Percentiles rank a stretch among this genome's conserved stretches.
Conservation (phyloP, 2,113 vertebrate genomes). For the Mustela lutreola region DNA sequence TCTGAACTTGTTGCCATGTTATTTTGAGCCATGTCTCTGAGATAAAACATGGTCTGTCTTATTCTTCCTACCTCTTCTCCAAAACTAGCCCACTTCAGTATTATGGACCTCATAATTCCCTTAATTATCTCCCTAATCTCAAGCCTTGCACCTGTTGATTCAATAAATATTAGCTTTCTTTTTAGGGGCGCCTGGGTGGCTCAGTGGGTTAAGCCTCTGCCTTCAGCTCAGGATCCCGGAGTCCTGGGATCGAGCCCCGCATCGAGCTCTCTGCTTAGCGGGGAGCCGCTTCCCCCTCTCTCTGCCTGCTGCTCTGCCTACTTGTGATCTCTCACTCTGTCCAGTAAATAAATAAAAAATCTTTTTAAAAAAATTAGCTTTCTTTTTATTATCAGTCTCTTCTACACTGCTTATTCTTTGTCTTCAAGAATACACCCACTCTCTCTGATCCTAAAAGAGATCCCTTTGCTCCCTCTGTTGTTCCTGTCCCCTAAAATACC, state of each 20-base stretch:
- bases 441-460: background rate
- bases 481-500: background rate
- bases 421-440: background rate
- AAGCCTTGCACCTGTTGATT: background rate
- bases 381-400: background rate
- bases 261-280: too few relatives aligned
- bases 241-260: too few relatives aligned
- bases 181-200: too few relatives aligned
- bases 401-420: background rate
- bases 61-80: background rate
- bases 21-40: conserved; percentile 48
- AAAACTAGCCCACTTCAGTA: background rate
- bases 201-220: too few relatives aligned
- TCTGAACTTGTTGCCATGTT: conserved; percentile 6
- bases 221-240: too few relatives aligned
- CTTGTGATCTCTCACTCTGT: too few relatives aligned
- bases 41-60: background rate
- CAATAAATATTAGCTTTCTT: background rate
- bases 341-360: too few relatives aligned
- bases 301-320: too few relatives aligned
- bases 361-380: too few relatives aligned
- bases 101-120: background rate
- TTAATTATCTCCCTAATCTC: conserved; percentile 2
- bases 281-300: too few relatives aligned
- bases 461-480: background rate